These are phyloP conservation scores for Cepaea nemoralis DNA, from an alignment of 1,140 invertebrate genomes.

Conservation along the genomic window DNA sequence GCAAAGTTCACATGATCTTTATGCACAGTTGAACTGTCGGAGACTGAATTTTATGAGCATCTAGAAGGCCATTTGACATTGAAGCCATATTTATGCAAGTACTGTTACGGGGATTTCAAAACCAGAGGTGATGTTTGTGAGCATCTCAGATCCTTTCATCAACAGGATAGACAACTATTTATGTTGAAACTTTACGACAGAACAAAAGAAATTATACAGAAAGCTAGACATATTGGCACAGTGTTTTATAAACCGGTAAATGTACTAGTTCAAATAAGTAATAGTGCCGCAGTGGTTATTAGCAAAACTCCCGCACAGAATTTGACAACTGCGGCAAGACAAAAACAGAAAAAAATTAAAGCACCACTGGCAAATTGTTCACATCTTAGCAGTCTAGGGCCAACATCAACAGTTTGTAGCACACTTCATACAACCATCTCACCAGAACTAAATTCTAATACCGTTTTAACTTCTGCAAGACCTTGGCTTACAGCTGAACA, in stretches of 20 bases:
- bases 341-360: too few relatives aligned
- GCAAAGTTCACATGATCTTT: neutral
- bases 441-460: neutral
- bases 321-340: too few relatives aligned
- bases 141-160: neutral
- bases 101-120: neutral
- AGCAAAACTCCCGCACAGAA: too few relatives aligned
- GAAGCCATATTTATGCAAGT: neutral
- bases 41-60: conserved; percentile 6
- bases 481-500: neutral
- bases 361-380: too few relatives aligned
- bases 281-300: neutral
- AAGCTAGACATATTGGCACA: neutral
- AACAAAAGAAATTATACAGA: neutral
- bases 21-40: neutral
- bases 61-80: neutral
- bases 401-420: too few relatives aligned
- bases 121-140: neutral
- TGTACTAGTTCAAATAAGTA: too few relatives aligned
- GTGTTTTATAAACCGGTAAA: neutral
- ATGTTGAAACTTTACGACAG: neutral
- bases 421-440: too few relatives aligned
- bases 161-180: neutral
- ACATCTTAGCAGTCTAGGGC: too few relatives aligned
- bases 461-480: neutral